A percentile compares a stretch with the other conserved stretches of the same genome.
Evolutionary conservation across 2,888 invertebrate species (phyloP).

Genomic region (Pristionchus entomophagus): DNA sequence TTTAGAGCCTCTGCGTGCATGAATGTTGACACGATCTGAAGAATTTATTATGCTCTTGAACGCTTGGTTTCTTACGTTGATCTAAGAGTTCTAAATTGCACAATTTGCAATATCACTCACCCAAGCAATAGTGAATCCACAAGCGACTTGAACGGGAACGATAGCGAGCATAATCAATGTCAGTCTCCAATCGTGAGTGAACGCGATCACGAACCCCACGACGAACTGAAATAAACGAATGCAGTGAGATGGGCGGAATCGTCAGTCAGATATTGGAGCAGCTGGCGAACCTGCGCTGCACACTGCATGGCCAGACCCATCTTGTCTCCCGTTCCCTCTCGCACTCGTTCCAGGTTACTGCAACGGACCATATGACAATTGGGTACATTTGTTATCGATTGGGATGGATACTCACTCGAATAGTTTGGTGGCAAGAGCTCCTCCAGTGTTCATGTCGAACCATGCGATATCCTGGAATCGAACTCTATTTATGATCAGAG

Average conservation of each 20-base stretch:
- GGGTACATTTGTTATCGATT: background rate
- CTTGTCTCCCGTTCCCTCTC: slow-evolving; percentile 76
- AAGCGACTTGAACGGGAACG: slow-evolving; percentile 67
- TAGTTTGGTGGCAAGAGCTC: slow-evolving; percentile 78
- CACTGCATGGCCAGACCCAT: slow-evolving; percentile 73
- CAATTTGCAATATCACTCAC: no score
- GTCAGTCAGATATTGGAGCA: background rate
- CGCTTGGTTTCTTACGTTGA: background rate
- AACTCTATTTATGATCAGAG: background rate
- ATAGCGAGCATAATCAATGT: slow-evolving; percentile 76
- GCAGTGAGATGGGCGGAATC: background rate
- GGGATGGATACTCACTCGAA: slow-evolving; percentile 77
- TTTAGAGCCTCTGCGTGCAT: slow-evolving; percentile 77
- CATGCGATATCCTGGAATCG: slow-evolving; percentile 57
- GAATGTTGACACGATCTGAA: slow-evolving; percentile 77
- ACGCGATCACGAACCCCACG: slow-evolving; percentile 74
- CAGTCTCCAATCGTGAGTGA: slow-evolving; percentile 73
- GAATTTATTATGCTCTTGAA: background rate
- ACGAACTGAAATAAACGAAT: slow-evolving; percentile 55
- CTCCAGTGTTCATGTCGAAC: slow-evolving; percentile 78
- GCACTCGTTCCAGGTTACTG: slow-evolving; percentile 74
- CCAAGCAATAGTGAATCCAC: slow-evolving; percentile 71
- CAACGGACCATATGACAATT: slow-evolving; percentile 44
- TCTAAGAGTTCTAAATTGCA: background rate
- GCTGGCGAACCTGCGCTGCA: slow-evolving; percentile 47